Evolutionary conservation across 1,140 invertebrate species (phyloP).

Genomic region (Grapholita molesta): DNA sequence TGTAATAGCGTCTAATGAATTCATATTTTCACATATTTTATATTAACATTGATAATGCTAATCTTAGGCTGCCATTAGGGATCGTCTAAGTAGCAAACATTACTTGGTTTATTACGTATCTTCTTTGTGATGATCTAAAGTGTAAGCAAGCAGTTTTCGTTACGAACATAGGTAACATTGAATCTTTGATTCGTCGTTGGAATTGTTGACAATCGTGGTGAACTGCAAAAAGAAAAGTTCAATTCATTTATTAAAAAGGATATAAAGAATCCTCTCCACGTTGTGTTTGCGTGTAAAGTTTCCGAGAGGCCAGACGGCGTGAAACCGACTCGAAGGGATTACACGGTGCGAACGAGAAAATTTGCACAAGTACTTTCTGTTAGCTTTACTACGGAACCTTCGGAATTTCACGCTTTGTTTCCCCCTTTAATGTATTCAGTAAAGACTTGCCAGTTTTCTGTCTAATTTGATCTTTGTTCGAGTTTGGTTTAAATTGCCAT

Average conservation of each 20-base stretch:
- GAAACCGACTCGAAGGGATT: constrained; percentile 43
- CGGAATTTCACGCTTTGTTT: constrained; percentile 16
- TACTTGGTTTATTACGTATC: no score
- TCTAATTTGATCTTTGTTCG: constrained; percentile 12
- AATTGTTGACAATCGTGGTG: background rate
- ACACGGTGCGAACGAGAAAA: constrained; percentile 51
- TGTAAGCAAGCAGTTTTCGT: no score
- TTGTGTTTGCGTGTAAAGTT: constrained; percentile 38
- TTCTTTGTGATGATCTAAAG: no score
- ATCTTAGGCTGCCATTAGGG: no score
- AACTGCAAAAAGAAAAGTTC: background rate
- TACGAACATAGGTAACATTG: no score
- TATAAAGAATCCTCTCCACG: constrained; percentile 28
- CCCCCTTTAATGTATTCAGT: constrained; percentile 16
- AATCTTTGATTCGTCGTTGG: no score
- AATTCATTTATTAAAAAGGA: background rate
- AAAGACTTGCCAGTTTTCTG: constrained; percentile 17
- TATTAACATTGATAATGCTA: no score
- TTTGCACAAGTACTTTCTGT: constrained; percentile 36
- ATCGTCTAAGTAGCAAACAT: no score
- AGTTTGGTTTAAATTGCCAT: background rate
- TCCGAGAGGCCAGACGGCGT: constrained; percentile 37
- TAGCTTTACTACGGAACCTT: constrained; percentile 22
- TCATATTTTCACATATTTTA: no score
- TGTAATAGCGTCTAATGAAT: no score